phyloP scores from a whole-genome alignment of 35 echinoderm and acorn worm genomes.

The Strongylocentrotus purpuratus region DNA sequence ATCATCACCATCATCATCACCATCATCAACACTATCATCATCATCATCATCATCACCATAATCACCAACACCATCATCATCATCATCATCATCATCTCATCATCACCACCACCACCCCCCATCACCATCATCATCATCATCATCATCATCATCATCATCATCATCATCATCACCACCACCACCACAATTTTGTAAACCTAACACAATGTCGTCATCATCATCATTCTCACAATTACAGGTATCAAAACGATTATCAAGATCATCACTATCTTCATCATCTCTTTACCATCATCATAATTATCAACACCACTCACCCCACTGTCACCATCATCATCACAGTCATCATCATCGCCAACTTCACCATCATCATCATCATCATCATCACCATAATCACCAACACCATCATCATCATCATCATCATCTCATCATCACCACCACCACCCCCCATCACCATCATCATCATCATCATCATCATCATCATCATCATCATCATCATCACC shows the following conservation, averaged over 20 bases:
- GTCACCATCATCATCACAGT: not conserved
- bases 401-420: conserved; percentile 25
- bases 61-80: no score
- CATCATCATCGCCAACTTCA: not conserved
- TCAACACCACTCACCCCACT: not conserved
- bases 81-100: no score
- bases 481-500: conserved; percentile 28
- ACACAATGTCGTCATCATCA: not conserved
- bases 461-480: conserved; percentile 14
- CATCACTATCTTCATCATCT: not conserved
- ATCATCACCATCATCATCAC: not conserved
- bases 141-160: conserved; percentile 15
- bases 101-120: no score
- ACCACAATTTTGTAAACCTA: not conserved
- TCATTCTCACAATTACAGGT: not conserved
- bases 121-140: no score
- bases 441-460: no score
- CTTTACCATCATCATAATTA: no score
- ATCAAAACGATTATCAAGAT: not conserved
- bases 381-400: not conserved
- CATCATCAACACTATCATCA: no score
- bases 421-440: no score
- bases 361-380: not conserved
- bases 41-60: no score
- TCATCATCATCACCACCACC: not conserved